Evolutionary conservation across 2,113 vertebrate species (phyloP).

Genomic region (Pitta sordida): DNA sequence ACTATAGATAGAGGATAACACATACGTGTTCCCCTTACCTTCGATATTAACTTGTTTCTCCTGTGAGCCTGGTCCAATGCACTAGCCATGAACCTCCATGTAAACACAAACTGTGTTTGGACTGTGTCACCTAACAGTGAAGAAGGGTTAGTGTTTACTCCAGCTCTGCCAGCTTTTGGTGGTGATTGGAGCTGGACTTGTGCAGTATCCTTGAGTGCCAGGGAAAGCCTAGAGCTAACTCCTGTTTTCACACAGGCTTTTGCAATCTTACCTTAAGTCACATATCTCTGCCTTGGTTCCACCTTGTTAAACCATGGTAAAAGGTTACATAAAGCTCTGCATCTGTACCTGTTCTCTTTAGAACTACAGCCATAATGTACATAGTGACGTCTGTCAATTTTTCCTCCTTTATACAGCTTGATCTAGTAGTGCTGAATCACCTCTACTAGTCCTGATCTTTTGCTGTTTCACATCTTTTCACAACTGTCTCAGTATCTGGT

Average conservation of each 20-base stretch:
- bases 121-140: not conserved
- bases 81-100: conserved; percentile 8
- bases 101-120: not conserved
- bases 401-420: not conserved
- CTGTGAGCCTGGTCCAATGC: not conserved
- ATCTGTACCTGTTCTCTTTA: not conserved
- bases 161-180: not conserved
- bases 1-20: not conserved
- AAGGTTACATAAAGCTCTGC: not conserved
- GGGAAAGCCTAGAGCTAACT: not conserved
- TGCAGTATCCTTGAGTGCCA: not conserved
- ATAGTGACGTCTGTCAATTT: not conserved
- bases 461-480: not conserved
- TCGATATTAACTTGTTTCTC: not conserved
- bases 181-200: not conserved
- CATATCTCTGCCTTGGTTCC: not conserved
- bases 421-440: not conserved
- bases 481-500: not conserved
- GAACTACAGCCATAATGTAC: not conserved
- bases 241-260: not conserved
- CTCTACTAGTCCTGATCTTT: not conserved
- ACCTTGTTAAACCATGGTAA: not conserved
- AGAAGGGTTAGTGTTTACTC: not conserved
- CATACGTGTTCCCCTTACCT: not conserved
- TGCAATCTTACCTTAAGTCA: not conserved